Evolutionary conservation across 64 coral and sea anemone species (phyloP), one percentile per base, ranked within the genome.

Genomic region (Montipora sp.): DNA sequence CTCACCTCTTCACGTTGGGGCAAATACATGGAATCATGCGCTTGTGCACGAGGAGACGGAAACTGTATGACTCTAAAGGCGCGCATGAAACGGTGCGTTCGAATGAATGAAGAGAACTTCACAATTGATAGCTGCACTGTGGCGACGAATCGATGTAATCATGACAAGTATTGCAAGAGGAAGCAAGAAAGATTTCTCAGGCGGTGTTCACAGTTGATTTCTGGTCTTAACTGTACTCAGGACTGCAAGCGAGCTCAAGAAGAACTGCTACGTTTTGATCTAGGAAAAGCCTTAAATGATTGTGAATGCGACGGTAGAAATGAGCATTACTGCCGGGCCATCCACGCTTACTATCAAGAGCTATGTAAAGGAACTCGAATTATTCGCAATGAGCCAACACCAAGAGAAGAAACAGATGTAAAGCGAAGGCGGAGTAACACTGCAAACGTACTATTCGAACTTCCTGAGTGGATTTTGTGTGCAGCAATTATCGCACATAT

Each of bases 261-360:
- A 1, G 57, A 60, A 6, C 65, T 93, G 27, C 76, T 93, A 3
- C 48, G 45, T 3, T 78, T 48, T 1, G 44, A 50, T 2, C 76
- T 87, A 4, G 91, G 91, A n/a, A 73, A 72, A 50, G 91, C 75
- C 15, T 77, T 93, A 19, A 48, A 88, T 83, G 91, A 93, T 13
- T 93, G 91, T 43, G 91, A 93, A 15, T 93, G 91, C 14, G 91
- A 93, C 23, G 91, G 91, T 0, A 24, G 23, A 11, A 76, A 93
- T 15, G 91, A 93, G 47, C 91, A 48, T 10, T 78, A 88, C 8
- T 93, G 91, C 18, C 82, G 91, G 9, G 75, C 83, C 4, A 88
- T 93, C 51, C 21, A 83, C 8, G 75, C 91, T n/a, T 44, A 93
- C 73, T 82, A 93, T 45, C 57, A 93, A 63, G 74, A 47, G 63